phyloP scores from a whole-genome alignment of 2,113 vertebrate species.

The Coturnix japonica region DNA sequence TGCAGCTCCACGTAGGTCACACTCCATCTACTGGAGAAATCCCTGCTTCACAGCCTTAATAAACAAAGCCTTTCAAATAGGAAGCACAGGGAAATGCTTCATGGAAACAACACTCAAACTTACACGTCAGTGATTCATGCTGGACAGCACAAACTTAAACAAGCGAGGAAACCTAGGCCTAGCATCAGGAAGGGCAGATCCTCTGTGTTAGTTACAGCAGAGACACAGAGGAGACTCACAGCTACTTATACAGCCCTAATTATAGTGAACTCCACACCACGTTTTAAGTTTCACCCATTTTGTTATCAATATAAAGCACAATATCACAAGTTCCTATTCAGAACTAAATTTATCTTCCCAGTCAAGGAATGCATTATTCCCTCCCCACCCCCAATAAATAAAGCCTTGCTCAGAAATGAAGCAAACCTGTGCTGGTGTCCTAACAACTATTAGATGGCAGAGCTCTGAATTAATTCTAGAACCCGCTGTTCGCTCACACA shows the following conservation, averaged over 20 bases:
- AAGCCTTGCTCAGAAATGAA: not conserved
- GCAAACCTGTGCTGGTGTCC: not conserved
- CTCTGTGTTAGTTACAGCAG: not conserved
- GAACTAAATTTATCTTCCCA: not conserved
- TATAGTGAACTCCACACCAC: not conserved
- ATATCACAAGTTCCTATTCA: not conserved
- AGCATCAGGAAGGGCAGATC: not conserved
- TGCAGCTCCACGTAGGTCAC: not conserved
- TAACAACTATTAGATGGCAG: not conserved
- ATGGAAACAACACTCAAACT: not conserved
- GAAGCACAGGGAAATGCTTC: not conserved
- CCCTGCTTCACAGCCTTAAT: not conserved
- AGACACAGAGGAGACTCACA: not conserved
- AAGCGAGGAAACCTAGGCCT: not conserved
- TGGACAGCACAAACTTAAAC: not conserved
- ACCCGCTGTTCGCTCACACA: not conserved
- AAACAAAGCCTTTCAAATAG: conserved; percentile 2
- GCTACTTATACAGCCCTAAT: not conserved
- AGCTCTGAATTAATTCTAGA: not conserved
- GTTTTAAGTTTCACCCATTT: not conserved
- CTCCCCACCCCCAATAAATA: not conserved
- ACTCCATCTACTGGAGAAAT: conserved; percentile 49
- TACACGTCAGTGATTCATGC: not conserved
- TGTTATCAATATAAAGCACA: not conserved
- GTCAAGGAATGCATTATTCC: not conserved